These are phyloP conservation scores for Epicampocera succincta DNA, from an alignment of 2,888 invertebrate genomes.

Conservation along the genomic window DNA sequence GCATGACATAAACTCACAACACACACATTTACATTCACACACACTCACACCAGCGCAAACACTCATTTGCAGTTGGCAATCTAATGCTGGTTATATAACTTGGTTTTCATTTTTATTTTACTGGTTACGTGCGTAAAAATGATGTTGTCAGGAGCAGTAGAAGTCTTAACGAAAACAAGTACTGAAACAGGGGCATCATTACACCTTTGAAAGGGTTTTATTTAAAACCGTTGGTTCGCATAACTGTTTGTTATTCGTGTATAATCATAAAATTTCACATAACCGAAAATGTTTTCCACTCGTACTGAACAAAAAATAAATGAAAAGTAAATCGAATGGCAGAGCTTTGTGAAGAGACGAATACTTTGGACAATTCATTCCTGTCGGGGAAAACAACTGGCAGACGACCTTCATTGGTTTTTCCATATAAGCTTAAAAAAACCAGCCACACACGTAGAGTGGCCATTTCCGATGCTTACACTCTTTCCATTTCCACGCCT, in stretches of 20 bases:
- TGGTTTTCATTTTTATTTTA: conserved; percentile 58
- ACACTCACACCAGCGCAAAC: not conserved
- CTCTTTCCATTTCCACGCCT: no score
- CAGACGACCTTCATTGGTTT: no score
- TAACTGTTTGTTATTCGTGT: conserved; percentile 47
- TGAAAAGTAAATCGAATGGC: no score
- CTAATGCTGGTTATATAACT: conserved; percentile 62
- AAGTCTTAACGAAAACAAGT: not conserved
- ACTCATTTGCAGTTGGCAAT: not conserved
- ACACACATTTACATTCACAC: not conserved
- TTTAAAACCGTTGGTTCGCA: conserved; percentile 5
- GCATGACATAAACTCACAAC: not conserved
- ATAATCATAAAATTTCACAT: conserved; percentile 55
- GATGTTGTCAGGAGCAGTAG: not conserved
- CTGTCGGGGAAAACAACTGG: no score
- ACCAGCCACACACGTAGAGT: no score
- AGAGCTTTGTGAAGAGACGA: no score
- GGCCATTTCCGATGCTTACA: no score
- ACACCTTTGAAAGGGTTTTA: conserved; percentile 20
- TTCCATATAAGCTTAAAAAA: no score
- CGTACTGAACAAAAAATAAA: not conserved
- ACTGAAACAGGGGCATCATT: conserved; percentile 25
- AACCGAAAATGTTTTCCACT: conserved; percentile 21
- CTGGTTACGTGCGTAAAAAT: conserved; percentile 64
- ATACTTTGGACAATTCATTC: no score